Evolutionary conservation across 2,797 vertebrate species (phyloP).

Genomic region (Prunella strophiata): DNA sequence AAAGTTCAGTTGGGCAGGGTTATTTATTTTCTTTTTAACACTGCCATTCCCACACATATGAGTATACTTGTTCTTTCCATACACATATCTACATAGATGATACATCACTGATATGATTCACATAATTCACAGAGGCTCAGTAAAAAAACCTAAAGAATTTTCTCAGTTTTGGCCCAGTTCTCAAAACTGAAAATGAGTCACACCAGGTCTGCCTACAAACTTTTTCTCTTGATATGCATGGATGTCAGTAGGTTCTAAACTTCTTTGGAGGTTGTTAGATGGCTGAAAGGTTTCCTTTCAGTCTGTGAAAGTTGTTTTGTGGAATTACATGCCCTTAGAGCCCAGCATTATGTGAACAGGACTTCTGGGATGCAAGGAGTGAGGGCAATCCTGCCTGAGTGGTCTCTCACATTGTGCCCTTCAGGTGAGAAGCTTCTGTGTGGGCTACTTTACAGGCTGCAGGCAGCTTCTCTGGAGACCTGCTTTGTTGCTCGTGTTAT

Average conservation of each 20-base stretch:
- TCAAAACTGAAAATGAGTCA: not conserved
- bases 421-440: not conserved
- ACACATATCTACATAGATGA: not conserved
- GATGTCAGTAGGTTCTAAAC: not conserved
- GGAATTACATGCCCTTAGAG: accelerated
- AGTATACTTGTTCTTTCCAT: not conserved
- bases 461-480: not conserved
- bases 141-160: not conserved
- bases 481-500: not conserved
- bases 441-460: not conserved
- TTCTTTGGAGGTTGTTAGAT: not conserved
- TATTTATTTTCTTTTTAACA: slow-evolving; percentile 33
- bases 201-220: not conserved
- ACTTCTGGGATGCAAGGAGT: not conserved
- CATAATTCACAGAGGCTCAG: not conserved
- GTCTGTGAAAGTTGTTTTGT: not conserved
- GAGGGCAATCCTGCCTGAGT: not conserved
- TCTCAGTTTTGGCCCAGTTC: not conserved
- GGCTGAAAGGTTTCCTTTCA: not conserved
- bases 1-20: not conserved
- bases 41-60: not conserved
- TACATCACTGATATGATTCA: not conserved
- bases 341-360: not conserved
- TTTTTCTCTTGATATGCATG: not conserved
- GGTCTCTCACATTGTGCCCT: not conserved